Evolutionary conservation across 2,113 vertebrate genomes (phyloP).

Genomic region (Pao palembangensis): DNA sequence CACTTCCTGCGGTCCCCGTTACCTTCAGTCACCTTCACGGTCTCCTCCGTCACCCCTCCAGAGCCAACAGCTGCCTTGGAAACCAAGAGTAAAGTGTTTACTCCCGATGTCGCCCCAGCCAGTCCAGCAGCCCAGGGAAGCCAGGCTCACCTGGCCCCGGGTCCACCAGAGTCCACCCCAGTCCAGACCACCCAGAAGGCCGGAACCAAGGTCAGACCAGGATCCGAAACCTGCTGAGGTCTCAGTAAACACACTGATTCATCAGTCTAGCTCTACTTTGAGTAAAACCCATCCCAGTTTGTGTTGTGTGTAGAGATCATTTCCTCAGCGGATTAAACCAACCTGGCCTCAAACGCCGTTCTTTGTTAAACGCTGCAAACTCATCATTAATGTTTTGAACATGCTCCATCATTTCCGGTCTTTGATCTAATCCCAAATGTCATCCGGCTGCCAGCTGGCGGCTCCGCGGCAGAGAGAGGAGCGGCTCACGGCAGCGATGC

Average conservation of each 20-base stretch:
- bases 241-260: no score
- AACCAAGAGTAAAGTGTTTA: conserved; percentile 50
- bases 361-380: conserved; percentile 23
- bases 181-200: conserved; percentile 25
- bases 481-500: conserved; percentile 62
- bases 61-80: conserved; percentile 69
- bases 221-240: no score
- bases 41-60: conserved; percentile 9
- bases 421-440: conserved; percentile 16
- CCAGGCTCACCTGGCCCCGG: no score
- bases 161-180: no score
- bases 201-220: conserved; percentile 43
- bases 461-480: conserved; percentile 49
- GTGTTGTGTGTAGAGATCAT: neutral
- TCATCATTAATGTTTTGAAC: conserved; percentile 10
- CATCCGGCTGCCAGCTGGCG: conserved; percentile 42
- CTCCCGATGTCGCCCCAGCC: conserved; percentile 44
- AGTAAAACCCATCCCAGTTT: neutral
- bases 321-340: neutral
- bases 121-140: neutral
- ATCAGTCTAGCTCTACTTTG: neutral
- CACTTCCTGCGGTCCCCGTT: neutral
- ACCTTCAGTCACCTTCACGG: neutral
- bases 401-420: neutral
- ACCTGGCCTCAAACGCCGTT: neutral